phyloP scores from a whole-genome alignment of 2,888 invertebrate species.

The Punctoribates punctum region DNA sequence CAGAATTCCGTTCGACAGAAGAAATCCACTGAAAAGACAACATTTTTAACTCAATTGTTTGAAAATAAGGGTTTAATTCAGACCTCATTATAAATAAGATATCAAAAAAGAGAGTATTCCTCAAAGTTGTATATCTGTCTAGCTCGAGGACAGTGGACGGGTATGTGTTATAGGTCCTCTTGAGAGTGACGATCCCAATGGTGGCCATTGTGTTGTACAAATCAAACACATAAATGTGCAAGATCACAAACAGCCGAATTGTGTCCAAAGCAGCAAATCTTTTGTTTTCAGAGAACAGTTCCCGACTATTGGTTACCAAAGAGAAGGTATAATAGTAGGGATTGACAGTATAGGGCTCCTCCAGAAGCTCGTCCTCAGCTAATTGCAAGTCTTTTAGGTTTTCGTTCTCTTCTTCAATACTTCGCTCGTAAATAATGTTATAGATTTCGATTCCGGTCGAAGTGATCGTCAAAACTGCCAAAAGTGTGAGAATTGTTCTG shows the following conservation, averaged over 20 bases:
- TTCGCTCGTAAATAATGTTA: conserved; percentile 33
- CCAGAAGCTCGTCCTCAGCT: neutral
- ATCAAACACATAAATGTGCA: conserved; percentile 40
- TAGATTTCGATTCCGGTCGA: conserved; percentile 40
- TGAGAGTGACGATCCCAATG: conserved; percentile 36
- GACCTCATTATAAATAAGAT: conserved; percentile 36
- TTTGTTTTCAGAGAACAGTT: neutral
- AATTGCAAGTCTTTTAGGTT: conserved; percentile 2
- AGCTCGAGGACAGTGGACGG: neutral
- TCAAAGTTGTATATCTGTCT: conserved; percentile 38
- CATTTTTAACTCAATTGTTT: too few species aligned
- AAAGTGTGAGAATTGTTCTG: neutral
- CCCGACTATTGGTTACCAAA: conserved; percentile 32
- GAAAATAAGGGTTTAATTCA: neutral
- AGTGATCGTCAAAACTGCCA: conserved; percentile 22
- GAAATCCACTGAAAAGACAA: conserved; percentile 27
- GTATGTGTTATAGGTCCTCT: conserved; percentile 36
- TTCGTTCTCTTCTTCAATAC: conserved; percentile 21
- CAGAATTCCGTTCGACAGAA: conserved; percentile 24
- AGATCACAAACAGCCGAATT: conserved; percentile 26
- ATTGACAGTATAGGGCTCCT: conserved; percentile 8
- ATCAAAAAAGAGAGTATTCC: conserved; percentile 37
- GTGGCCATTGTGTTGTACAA: conserved; percentile 38
- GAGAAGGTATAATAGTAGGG: conserved; percentile 40
- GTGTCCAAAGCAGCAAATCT: conserved; percentile 38